phyloP scores from a whole-genome alignment of 2,113 vertebrate species.

The Seriola quinqueradiata region DNA sequence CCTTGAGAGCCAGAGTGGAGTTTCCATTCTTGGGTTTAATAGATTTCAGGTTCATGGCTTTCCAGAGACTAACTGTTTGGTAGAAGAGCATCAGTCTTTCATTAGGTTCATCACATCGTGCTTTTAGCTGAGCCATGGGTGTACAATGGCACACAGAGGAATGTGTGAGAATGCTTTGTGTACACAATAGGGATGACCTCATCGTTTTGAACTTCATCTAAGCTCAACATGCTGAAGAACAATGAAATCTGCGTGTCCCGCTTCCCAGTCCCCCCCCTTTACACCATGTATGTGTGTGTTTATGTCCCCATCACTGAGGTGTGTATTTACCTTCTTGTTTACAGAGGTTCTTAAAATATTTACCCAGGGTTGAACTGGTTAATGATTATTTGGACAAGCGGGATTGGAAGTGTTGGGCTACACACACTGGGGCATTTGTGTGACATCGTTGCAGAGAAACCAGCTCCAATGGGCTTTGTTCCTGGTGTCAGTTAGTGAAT shows the following conservation, averaged over 20 bases:
- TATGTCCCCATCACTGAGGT: slow-evolving; percentile 31
- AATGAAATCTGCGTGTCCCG: slow-evolving; percentile 67
- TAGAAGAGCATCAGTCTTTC: background rate
- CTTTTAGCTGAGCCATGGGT: slow-evolving; percentile 27
- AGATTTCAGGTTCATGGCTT: slow-evolving; percentile 43
- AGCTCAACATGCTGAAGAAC: slow-evolving; percentile 62
- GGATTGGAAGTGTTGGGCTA: slow-evolving; percentile 37
- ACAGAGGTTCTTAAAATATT: slow-evolving; percentile 71
- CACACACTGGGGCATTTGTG: slow-evolving; percentile 5
- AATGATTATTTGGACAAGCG: slow-evolving; percentile 79
- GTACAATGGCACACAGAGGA: slow-evolving; percentile 45
- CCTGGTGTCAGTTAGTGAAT: slow-evolving; percentile 46
- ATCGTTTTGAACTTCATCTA: slow-evolving; percentile 66
- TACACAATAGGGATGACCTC: slow-evolving; percentile 79
- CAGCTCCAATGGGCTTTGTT: slow-evolving; percentile 46
- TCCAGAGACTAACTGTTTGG: slow-evolving; percentile 24
- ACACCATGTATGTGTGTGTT: slow-evolving; percentile 7
- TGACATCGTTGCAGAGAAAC: slow-evolving; percentile 22
- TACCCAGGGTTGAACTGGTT: slow-evolving; percentile 72
- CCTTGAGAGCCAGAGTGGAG: slow-evolving; percentile 27
- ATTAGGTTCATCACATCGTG: background rate
- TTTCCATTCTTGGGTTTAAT: slow-evolving; percentile 33
- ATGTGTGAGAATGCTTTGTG: slow-evolving; percentile 62
- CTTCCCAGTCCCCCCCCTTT: slow-evolving; percentile 3
- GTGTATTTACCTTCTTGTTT: slow-evolving; percentile 66